phyloP scores from a whole-genome alignment of 2,888 invertebrate genomes.

The Tetramorium bicarinatum region DNA sequence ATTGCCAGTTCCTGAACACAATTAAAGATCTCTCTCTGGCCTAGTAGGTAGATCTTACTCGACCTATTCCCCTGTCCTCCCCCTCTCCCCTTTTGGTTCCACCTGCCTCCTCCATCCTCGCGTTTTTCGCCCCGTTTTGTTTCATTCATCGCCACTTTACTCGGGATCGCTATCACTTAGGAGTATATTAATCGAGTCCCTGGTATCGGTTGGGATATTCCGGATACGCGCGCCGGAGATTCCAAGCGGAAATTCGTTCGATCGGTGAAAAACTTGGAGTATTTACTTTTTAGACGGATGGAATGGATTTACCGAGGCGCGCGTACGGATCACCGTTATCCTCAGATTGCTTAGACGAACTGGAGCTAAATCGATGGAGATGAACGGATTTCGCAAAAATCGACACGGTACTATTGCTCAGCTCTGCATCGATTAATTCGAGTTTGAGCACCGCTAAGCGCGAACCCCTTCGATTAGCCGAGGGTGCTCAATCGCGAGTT shows the following conservation, averaged over 20 bases:
- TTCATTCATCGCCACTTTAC: slow-evolving; percentile 73
- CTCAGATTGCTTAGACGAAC: slow-evolving; percentile 17
- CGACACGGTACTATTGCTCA: slow-evolving; percentile 51
- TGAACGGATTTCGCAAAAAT: background rate
- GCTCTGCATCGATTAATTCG: slow-evolving; percentile 41
- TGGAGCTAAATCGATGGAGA: slow-evolving; percentile 5
- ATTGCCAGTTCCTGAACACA: slow-evolving; percentile 62
- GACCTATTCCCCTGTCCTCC: slow-evolving; percentile 12
- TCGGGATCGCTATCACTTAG: slow-evolving; percentile 69
- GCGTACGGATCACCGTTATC: slow-evolving; percentile 28
- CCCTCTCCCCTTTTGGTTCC: background rate
- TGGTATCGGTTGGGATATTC: slow-evolving; percentile 72
- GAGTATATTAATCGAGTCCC: slow-evolving; percentile 62
- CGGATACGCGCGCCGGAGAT: slow-evolving; percentile 51
- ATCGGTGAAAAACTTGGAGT: slow-evolving; percentile 2
- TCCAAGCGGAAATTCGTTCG: slow-evolving; percentile 25
- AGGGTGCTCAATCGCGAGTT: slow-evolving; percentile 53
- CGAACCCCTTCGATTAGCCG: slow-evolving; percentile 57
- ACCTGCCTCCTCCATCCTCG: slow-evolving; percentile 48
- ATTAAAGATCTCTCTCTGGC: slow-evolving; percentile 40
- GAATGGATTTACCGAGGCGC: slow-evolving; percentile 25
- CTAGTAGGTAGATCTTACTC: slow-evolving; percentile 44
- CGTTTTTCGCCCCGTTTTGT: slow-evolving; percentile 55
- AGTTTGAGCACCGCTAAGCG: slow-evolving; percentile 58
- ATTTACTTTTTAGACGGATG: slow-evolving; percentile 13